A percentile compares a stretch with the other conserved stretches of the same genome.
Conservation (phyloP, 2,888 invertebrate genomes). For the Scaptomyza flava region DNA sequence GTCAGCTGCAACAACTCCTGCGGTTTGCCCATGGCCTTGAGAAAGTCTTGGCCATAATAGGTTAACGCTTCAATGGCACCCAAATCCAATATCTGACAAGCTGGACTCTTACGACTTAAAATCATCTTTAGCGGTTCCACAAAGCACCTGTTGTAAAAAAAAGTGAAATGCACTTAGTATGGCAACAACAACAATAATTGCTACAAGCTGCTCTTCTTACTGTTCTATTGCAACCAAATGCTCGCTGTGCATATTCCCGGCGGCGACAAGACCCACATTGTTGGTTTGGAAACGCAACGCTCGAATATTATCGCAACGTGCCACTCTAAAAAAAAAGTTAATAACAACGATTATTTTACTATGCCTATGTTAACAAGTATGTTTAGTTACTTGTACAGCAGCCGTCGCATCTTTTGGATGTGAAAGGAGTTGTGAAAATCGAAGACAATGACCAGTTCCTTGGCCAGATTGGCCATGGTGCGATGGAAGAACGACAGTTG, state of each 20-base stretch:
- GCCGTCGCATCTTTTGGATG: conserved; percentile 82
- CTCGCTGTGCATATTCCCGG: conserved; percentile 81
- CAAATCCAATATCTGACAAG: conserved; percentile 82
- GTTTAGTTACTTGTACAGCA: conserved; percentile 81
- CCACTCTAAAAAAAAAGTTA: conserved; percentile 69
- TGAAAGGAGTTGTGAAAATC: conserved; percentile 83
- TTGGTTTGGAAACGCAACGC: conserved; percentile 83
- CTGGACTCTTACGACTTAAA: conserved; percentile 80
- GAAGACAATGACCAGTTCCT: conserved; percentile 82
- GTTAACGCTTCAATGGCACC: conserved; percentile 84
- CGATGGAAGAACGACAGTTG: conserved; percentile 83
- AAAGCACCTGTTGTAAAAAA: conserved; percentile 72
- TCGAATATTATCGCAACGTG: conserved; percentile 82
- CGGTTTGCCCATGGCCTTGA: conserved; percentile 84
- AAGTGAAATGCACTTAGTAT: neutral
- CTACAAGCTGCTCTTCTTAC: conserved; percentile 56
- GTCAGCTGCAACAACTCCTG: conserved; percentile 87
- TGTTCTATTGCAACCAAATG: conserved; percentile 83
- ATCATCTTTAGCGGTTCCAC: conserved; percentile 83
- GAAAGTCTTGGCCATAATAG: conserved; percentile 82
- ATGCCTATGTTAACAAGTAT: neutral
- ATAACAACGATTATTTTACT: neutral
- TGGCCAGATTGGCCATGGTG: conserved; percentile 80
- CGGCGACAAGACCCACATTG: conserved; percentile 80
- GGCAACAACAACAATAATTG: too few species aligned